Evolutionary conservation across 1,140 invertebrate species (phyloP).

Genomic region (Macrocentrus cingulum): DNA sequence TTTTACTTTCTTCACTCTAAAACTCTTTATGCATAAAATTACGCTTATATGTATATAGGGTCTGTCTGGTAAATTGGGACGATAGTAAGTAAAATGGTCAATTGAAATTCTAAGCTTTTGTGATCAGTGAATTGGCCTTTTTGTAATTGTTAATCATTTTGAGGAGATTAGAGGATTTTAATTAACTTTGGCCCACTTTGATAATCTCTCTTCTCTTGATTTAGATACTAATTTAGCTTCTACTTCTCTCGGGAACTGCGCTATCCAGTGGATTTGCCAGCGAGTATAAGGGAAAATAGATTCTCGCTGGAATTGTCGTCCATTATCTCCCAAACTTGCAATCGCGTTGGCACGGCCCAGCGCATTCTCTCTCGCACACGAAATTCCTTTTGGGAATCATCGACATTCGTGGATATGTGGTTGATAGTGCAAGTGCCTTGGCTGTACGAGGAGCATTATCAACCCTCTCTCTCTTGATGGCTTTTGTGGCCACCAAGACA

Average conservation of each 20-base stretch:
- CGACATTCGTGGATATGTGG: constrained; percentile 14
- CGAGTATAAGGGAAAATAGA: neutral
- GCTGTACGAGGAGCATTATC: neutral
- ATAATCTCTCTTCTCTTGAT: neutral
- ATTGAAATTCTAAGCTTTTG: no score
- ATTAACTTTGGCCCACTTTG: neutral
- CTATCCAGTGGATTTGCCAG: neutral
- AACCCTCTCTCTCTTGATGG: constrained; percentile 1
- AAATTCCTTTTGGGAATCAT: constrained; percentile 12
- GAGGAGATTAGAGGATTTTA: neutral
- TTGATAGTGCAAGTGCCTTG: constrained; percentile 9
- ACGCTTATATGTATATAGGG: no score
- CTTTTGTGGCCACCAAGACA: constrained; percentile 27
- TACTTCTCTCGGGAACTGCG: neutral
- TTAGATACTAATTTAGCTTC: neutral
- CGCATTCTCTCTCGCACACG: neutral
- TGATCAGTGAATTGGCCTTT: no score
- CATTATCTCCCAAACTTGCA: neutral
- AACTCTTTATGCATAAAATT: no score
- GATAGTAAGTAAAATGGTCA: no score
- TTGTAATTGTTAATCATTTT: neutral
- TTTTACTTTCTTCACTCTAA: no score
- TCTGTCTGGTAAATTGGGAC: no score
- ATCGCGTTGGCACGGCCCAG: neutral
- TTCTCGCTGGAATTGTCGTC: neutral